A percentile compares a stretch with the other conserved stretches of the same genome.
phyloP scores from a whole-genome alignment of 2,797 vertebrate genomes.

The Rhadinocentrus ornatus region DNA sequence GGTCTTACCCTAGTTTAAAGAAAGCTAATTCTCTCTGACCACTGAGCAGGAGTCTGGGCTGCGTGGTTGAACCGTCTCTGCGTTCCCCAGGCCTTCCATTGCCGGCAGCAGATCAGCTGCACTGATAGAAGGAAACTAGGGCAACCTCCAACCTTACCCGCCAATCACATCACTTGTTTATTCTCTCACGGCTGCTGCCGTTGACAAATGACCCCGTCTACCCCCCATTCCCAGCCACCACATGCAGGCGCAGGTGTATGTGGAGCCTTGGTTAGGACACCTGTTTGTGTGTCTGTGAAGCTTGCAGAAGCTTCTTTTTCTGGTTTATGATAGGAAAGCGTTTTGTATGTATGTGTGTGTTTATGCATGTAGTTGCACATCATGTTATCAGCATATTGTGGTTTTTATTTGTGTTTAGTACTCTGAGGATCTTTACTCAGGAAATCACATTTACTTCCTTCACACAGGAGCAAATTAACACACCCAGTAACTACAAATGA shows the following conservation, averaged over 20 bases:
- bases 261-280: conserved; percentile 48
- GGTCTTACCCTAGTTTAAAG: conserved; percentile 66
- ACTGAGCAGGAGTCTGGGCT: conserved; percentile 68
- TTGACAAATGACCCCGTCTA: conserved; percentile 63
- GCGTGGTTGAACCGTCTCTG: conserved; percentile 72
- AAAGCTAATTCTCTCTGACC: conserved; percentile 79
- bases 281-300: conserved; percentile 47
- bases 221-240: conserved; percentile 44
- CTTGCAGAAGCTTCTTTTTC: conserved; percentile 30
- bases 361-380: background rate
- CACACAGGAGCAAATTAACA: conserved; percentile 33
- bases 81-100: conserved; percentile 67
- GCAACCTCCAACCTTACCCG: conserved; percentile 64
- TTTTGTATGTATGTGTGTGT: conserved; percentile 1
- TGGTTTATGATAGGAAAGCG: background rate
- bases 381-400: conserved; percentile 3
- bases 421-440: conserved; percentile 40
- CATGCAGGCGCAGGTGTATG: conserved; percentile 63
- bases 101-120: conserved; percentile 75
- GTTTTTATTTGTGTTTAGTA: conserved; percentile 26
- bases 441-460: conserved; percentile 48
- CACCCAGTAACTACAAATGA: conserved; percentile 55
- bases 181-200: conserved; percentile 48
- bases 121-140: conserved; percentile 75
- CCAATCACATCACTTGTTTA: conserved; percentile 64